Base-by-base conservation (phyloP, 2,113 vertebrate genomes). In the Xiphophorus couchianus region DNA sequence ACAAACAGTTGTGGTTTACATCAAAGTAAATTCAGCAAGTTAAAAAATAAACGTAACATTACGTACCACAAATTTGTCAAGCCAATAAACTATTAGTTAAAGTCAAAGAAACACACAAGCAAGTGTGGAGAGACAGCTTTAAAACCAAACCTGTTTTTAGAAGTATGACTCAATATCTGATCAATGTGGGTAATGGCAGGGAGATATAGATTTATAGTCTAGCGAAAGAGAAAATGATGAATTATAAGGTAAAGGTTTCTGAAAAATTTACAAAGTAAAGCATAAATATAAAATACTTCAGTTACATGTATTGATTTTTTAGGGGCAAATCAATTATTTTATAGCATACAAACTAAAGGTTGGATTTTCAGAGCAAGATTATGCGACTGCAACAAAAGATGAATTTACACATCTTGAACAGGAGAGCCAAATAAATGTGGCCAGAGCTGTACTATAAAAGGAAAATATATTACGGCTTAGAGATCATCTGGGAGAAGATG, bases 51-150 rank as follows among this genome's bases (percentile, higher is more conserved):
- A 86, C 25, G 66, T 66, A 71, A 51, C 44, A 51, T 19, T 51
- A 51, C 14, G 44, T 6, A 48, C 17, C 80, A 5, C 80, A 54
- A 1, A 14, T 69, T 62, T 73, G 72, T 64, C 12, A 44, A 14
- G 60, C 64, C 60, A 83, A 82, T 88, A 84, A 90, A 91, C 62
- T 62, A 76, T 33, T 69, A 78, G 73, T 77, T 81, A 88, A 35
- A 51, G 76, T 83, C 71, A 44, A 33, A 74, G 72, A 15, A 66
- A 81, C 71, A 81, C 71, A 28, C 39, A 48, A 61, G 28, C 77
- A 68, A 89, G 82, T 86, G 69, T 3, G 17, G 5, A 63, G 15
- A 31, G 8, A 51, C 48, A 0, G 7, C 6, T 51, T 51, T 15
- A 15, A 44, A 44, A 14, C 3, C 12, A 15, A 44, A 15, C 14